Evolutionary conservation across 2,888 invertebrate genomes (phyloP), one percentile per base, ranked within the genome.

Genomic region (Corbicula japonica): DNA sequence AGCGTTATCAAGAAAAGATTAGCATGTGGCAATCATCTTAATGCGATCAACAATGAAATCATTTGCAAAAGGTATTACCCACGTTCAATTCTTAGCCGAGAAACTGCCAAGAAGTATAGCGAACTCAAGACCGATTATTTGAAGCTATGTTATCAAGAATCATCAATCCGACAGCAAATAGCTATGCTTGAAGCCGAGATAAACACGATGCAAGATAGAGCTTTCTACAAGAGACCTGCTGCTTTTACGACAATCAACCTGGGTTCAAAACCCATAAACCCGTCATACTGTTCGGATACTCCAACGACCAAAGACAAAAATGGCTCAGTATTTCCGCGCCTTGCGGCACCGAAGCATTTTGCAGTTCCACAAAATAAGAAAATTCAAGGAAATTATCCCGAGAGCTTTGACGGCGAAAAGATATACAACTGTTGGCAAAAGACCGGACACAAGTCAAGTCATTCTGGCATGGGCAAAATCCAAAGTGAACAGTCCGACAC

Each of bases 161-260:
- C 85, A 1, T 35, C 70, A 0, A 62, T 87, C 8, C 76, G 82
- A 28, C 82, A 84, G 38, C 78, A 87, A 34, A 86, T 87, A 15
- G 85, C 82, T 10, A 63, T 84, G 10, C 70, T 87, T 8, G 76
- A 83, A 23, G 80, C 85, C 0, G 85, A 87, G 46, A 77, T 87
- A 23, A 76, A 81, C 69, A 76, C 84, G 75, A 76, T 83, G 80
- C 84, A 86, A 38, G 80, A 82, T 18, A 84, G 84, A 46, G 65
- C 69, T 10, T 83, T 77, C 56, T 83, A 87, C 41, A 78, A 80
- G 71, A 65, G 35, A 21, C 83, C 79, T 3, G 77, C 79, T 0
- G 63, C 79, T 1, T 46, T 87, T 1, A 76, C 82, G 35, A 84
- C 80, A 48, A 83, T 87, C 6, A 82, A 78, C 2, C 48, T 87